Evolutionary conservation across 2,888 invertebrate genomes (phyloP).

Genomic region (Loripinus fragilis): DNA sequence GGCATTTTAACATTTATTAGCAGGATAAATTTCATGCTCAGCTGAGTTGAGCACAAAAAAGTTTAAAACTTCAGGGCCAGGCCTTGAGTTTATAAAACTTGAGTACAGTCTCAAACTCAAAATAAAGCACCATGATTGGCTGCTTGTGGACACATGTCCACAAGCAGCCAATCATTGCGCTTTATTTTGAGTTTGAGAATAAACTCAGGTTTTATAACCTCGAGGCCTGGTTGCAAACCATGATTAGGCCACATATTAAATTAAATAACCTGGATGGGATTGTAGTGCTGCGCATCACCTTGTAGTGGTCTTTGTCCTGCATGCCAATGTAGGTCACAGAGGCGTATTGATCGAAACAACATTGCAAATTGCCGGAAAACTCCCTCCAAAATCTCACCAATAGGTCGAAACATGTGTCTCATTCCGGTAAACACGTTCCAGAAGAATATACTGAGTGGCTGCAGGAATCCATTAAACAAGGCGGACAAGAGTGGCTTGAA

Average conservation of each 20-base stretch:
- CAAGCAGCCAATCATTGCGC: too few relatives aligned
- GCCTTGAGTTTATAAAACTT: too few relatives aligned
- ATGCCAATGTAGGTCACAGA: constrained; percentile 63
- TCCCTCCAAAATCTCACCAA: constrained; percentile 60
- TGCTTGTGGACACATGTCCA: too few relatives aligned
- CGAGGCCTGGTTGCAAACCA: too few relatives aligned
- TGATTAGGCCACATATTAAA: not conserved
- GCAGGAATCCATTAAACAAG: constrained; percentile 66
- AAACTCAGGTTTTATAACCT: too few relatives aligned
- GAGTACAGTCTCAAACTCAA: too few relatives aligned
- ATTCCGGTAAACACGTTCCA: constrained; percentile 69
- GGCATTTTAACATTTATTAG: too few relatives aligned
- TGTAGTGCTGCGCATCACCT: not conserved
- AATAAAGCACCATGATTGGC: too few relatives aligned
- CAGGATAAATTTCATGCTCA: too few relatives aligned
- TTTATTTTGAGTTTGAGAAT: too few relatives aligned
- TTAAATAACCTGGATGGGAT: not conserved
- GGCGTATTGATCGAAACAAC: constrained; percentile 59
- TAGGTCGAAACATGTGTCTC: constrained; percentile 64
- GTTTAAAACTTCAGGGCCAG: too few relatives aligned
- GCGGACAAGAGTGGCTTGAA: constrained; percentile 67
- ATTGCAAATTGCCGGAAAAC: constrained; percentile 62
- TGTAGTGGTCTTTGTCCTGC: not conserved
- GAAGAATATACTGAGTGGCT: constrained; percentile 64
- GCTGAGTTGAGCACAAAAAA: too few relatives aligned